Conservation (phyloP, 2,113 vertebrate genomes). For the Phycodurus eques region DNA sequence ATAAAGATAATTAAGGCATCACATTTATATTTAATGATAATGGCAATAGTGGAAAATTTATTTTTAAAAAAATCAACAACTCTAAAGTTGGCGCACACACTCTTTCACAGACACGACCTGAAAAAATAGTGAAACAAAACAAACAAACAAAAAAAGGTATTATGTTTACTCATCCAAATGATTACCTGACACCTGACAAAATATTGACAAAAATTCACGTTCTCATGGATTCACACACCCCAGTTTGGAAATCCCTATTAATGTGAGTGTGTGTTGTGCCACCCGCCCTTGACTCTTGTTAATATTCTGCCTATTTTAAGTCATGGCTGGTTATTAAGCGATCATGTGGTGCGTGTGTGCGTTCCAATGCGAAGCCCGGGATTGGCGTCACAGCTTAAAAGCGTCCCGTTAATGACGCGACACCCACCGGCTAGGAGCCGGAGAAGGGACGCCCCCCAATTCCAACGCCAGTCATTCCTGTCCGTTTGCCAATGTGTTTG, state of each 20-base stretch:
- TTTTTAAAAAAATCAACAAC: too few species aligned
- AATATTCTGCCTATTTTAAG: slow-evolving; percentile 50
- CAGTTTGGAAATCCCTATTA: not conserved
- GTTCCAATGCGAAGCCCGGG: slow-evolving; percentile 46
- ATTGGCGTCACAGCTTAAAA: slow-evolving; percentile 74
- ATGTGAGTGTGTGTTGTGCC: slow-evolving; percentile 26
- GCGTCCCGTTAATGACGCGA: slow-evolving; percentile 54
- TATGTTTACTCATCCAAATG: not conserved
- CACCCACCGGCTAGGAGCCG: slow-evolving; percentile 47
- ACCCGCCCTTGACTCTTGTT: slow-evolving; percentile 5
- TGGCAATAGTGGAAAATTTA: too few species aligned
- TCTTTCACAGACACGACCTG: not conserved
- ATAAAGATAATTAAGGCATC: too few species aligned
- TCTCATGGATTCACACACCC: not conserved
- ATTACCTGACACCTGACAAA: not conserved
- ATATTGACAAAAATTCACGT: not conserved
- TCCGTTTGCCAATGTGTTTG: slow-evolving; percentile 22
- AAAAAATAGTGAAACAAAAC: not conserved
- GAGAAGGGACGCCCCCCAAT: slow-evolving; percentile 65
- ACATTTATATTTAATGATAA: not conserved
- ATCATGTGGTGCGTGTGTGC: slow-evolving; percentile 51
- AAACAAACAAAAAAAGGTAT: not conserved
- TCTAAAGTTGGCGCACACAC: too few species aligned
- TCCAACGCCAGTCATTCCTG: slow-evolving; percentile 61
- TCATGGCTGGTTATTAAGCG: slow-evolving; percentile 37